A percentile compares a stretch with the other conserved stretches of the same genome.
phyloP scores from a whole-genome alignment of 2,888 invertebrate genomes.

The Eristalinus sepulchralis region DNA sequence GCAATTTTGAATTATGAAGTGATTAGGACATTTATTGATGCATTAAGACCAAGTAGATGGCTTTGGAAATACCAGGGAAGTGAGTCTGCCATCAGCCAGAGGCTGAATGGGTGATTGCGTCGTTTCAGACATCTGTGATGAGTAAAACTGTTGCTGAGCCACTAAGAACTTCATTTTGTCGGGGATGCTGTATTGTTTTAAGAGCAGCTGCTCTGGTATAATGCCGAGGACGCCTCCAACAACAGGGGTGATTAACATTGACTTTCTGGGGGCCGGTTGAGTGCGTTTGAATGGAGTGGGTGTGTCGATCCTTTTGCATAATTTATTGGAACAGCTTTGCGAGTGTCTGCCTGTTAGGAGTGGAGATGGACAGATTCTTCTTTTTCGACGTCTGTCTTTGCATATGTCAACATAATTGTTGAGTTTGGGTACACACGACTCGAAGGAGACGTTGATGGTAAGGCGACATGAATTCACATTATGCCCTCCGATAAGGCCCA shows the following conservation, averaged over 20 bases:
- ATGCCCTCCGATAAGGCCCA: not conserved
- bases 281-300: not conserved
- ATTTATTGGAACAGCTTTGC: not conserved
- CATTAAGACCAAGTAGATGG: conserved; percentile 4
- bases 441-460: not conserved
- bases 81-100: not conserved
- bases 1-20: conserved; percentile 41
- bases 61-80: not conserved
- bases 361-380: not conserved
- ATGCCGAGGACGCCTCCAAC: not conserved
- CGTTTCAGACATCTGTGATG: not conserved
- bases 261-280: not conserved
- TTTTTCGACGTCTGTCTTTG: not conserved
- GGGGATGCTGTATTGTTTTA: not conserved
- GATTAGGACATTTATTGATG: conserved; percentile 38
- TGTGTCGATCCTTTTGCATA: not conserved
- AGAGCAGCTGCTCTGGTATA: not conserved
- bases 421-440: not conserved
- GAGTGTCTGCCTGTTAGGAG: not conserved
- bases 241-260: not conserved
- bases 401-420: not conserved
- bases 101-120: not conserved
- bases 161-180: not conserved
- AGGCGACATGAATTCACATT: not conserved
- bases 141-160: not conserved